Conservation (phyloP, 2,113 vertebrate genomes). For the Trochalopteron elliotii region DNA sequence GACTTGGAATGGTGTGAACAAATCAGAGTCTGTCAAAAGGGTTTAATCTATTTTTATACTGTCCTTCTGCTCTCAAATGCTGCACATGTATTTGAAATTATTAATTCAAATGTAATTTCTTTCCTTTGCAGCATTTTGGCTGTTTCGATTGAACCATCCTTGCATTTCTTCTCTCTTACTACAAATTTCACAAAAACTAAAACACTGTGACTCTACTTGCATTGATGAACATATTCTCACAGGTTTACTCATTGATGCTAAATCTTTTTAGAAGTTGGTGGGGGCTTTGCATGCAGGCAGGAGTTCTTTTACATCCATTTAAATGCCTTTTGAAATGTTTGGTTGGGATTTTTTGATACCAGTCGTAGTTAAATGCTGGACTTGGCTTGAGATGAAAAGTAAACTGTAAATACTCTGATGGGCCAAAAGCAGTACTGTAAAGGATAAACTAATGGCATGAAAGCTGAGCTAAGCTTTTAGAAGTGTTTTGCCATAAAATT, state of each 20-base stretch:
- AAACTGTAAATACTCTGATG: background rate
- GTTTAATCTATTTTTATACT: conserved; percentile 17
- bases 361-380: background rate
- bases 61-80: conserved; percentile 14
- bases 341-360: background rate
- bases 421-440: background rate
- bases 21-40: background rate
- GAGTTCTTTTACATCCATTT: background rate
- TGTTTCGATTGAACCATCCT: background rate
- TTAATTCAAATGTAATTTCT: background rate
- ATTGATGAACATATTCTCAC: background rate
- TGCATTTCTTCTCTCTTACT: background rate
- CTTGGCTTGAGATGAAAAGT: background rate
- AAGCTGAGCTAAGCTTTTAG: background rate
- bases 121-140: background rate
- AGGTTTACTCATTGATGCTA: background rate
- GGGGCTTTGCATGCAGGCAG: background rate
- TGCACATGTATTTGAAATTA: background rate
- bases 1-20: conserved; percentile 1
- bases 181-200: background rate
- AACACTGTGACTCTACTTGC: background rate
- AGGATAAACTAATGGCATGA: background rate
- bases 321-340: background rate
- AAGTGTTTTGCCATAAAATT: background rate
- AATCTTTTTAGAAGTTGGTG: background rate